Base-by-base conservation (phyloP, 2,888 invertebrate genomes). In the Gonocerus acuteangulatus region DNA sequence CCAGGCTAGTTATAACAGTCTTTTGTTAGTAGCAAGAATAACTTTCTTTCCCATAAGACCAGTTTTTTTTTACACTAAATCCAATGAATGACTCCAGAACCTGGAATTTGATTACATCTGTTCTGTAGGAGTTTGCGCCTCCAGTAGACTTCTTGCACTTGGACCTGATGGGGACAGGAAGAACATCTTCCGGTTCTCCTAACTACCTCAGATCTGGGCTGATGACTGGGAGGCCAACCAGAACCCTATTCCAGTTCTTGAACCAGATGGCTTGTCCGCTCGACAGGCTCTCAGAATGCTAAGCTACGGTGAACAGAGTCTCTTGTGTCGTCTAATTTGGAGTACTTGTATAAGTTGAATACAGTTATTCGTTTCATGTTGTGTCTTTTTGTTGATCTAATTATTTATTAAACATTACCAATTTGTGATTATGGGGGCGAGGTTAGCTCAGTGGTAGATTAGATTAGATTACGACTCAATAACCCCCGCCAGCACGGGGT, bases 151-250 rank as follows among this genome's bases (percentile, higher is more conserved):
- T 86, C 86, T 70, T 85, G 71, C 88, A 88, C 74, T 70, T 87
- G 65, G 87, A 88, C 72, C 87, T 86, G 63, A 86, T 87, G 57
- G 82, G 85, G 44, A 85, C 86, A 2, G 84, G 84, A 83, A 77
- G 78, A 27, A 76, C 79, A 64, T 78, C 80, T 57, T 78, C 74
- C 66, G 77, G 77, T 65, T 78, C 78, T 19, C 77, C 80, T 62
- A 75, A 80, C 1, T 86, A 86, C 71, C 71, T 85, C 21, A 71
- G 76, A 19, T 76, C 79, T 69, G 86, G 86, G 48, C 78, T 78
- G 68, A 82, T 83, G 82, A 76, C 80, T 36, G 84, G 84, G 13
- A 74, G 82, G 52, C 84, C 84, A n/a, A 81, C 82, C 0, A 76
- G 84, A 68, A 83, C 83, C 1, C 70, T 84, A 34, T 77, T 82